Evolutionary conservation across 2,113 vertebrate species (phyloP).

Genomic region (Baryphthengus martii): DNA sequence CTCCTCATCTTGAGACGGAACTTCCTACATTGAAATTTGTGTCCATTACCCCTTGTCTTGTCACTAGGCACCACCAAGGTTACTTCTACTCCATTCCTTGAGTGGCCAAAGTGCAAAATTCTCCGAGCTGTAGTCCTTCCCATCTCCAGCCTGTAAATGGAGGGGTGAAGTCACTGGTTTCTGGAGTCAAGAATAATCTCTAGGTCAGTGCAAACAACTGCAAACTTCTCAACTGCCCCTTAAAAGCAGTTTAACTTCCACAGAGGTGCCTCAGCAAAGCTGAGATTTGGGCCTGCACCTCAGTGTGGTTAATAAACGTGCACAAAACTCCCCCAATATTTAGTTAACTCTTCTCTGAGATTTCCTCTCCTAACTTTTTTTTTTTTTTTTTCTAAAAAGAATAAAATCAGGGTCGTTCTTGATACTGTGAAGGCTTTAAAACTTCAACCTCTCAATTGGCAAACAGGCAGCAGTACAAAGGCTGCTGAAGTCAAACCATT

Average conservation of each 20-base stretch:
- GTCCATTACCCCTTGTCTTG: no score
- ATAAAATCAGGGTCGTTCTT: background rate
- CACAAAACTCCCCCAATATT: accelerated
- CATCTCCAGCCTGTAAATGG: background rate
- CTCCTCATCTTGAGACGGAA: no score
- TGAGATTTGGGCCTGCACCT: background rate
- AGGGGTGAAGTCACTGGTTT: background rate
- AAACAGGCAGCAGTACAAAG: background rate
- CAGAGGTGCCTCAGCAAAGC: background rate
- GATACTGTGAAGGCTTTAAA: background rate
- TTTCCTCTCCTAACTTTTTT: background rate
- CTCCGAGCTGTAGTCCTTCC: background rate
- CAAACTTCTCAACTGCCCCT: background rate
- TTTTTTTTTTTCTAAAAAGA: background rate
- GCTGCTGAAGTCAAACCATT: background rate
- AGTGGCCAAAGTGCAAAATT: background rate
- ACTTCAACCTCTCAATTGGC: background rate
- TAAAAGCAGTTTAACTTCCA: background rate
- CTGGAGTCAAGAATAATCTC: background rate
- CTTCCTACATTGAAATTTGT: no score
- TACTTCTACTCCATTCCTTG: background rate
- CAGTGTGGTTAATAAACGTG: background rate
- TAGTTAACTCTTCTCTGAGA: background rate
- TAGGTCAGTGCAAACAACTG: background rate
- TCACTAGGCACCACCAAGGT: no score